A percentile compares a stretch with the other conserved stretches of the same genome.
Conservation (phyloP, 2,888 invertebrate species). For the Lydus trimaculatus region DNA sequence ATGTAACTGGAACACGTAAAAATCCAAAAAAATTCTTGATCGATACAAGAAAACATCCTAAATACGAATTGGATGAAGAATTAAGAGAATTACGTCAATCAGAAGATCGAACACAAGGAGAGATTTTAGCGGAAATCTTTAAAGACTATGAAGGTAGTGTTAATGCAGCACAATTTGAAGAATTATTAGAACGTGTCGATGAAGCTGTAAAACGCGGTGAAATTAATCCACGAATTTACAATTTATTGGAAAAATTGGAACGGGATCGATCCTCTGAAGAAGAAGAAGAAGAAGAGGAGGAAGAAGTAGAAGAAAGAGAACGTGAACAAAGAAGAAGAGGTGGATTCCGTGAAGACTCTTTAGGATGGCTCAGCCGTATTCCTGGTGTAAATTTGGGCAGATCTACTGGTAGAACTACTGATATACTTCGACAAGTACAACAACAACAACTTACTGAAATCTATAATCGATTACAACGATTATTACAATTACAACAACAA, state of each 20-base stretch:
- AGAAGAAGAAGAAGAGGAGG: not conserved
- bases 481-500: not conserved
- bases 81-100: slow-evolving; percentile 15
- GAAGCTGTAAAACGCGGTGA: slow-evolving; percentile 35
- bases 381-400: too few relatives aligned
- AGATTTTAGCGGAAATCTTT: slow-evolving; percentile 35
- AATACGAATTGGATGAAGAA: slow-evolving; percentile 18
- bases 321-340: not conserved
- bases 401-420: too few relatives aligned
- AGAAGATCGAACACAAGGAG: slow-evolving; percentile 25
- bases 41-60: slow-evolving; percentile 27
- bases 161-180: slow-evolving; percentile 34
- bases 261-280: not conserved
- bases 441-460: not conserved
- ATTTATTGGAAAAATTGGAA: slow-evolving; percentile 18
- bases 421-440: not conserved
- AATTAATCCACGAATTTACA: slow-evolving; percentile 31
- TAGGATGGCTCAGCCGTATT: too few relatives aligned
- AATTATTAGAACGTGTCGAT: slow-evolving; percentile 36
- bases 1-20: slow-evolving; percentile 35
- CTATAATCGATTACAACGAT: not conserved
- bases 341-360: not conserved
- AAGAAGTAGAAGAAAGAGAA: not conserved
- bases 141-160: slow-evolving; percentile 38
- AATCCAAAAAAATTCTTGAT: slow-evolving; percentile 38